Conservation (phyloP, 2,113 vertebrate genomes). For the Coptodon bakossiorum region DNA sequence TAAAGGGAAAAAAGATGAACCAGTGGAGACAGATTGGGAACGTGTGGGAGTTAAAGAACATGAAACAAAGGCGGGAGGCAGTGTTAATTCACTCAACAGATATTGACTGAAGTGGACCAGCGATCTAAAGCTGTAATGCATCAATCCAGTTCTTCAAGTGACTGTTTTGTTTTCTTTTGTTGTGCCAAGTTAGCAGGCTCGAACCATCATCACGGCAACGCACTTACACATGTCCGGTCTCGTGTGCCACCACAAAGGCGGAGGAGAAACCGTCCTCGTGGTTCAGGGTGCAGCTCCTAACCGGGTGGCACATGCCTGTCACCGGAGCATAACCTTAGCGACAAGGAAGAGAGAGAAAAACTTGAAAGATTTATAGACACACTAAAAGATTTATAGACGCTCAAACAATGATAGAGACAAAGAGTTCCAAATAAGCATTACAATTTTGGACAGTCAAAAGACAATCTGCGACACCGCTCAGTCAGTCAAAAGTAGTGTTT, state of each 20-base stretch:
- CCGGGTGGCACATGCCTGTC: conserved; percentile 96
- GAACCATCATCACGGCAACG: not conserved
- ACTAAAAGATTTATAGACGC: not conserved
- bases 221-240: conserved; percentile 98
- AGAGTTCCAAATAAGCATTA: not conserved
- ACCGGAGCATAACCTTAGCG: conserved; percentile 89
- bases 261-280: conserved; percentile 98
- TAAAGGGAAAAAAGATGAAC: not conserved
- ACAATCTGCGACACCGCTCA: not conserved
- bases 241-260: conserved; percentile 95
- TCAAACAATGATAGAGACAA: not conserved
- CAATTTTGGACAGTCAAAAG: not conserved
- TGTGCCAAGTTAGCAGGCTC: not conserved
- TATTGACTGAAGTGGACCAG: not conserved
- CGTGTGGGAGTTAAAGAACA: not conserved
- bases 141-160: not conserved
- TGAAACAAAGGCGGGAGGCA: not conserved
- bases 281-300: conserved; percentile 96
- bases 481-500: not conserved
- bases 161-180: not conserved
- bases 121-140: not conserved
- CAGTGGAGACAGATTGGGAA: conserved; percentile 1
- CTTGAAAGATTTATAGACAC: not conserved
- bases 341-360: not conserved
- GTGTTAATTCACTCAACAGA: not conserved